Conservation (phyloP, 2,113 vertebrate genomes). For the Varanus salvator region DNA sequence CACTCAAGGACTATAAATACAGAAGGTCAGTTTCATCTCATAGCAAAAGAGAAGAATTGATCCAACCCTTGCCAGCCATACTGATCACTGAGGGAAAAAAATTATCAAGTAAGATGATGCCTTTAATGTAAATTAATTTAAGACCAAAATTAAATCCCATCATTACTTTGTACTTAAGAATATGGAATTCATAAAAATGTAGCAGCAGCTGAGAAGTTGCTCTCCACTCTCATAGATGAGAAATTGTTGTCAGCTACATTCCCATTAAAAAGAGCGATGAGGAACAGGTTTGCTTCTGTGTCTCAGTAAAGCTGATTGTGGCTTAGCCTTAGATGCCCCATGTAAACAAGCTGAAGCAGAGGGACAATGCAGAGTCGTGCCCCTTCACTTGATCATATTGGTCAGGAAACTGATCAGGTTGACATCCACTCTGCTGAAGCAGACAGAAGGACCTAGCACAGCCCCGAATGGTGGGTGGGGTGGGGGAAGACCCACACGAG, state of each 20-base stretch:
- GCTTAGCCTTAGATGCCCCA: neutral
- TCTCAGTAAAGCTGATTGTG: neutral
- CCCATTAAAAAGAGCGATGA: neutral
- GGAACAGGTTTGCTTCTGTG: neutral
- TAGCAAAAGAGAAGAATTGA: neutral
- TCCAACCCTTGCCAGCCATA: neutral
- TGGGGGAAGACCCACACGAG: too few relatives aligned
- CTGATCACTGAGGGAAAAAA: neutral
- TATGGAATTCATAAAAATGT: neutral
- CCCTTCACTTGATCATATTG: neutral
- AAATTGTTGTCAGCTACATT: neutral
- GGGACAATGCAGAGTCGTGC: neutral
- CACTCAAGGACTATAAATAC: neutral
- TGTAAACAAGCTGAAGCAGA: neutral
- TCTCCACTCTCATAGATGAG: neutral
- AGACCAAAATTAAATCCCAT: neutral
- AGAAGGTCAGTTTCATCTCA: neutral
- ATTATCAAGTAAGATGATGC: neutral
- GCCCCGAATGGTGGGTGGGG: too few relatives aligned
- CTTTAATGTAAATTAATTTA: neutral
- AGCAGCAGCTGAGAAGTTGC: neutral
- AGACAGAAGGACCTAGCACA: neutral
- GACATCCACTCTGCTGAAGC: neutral
- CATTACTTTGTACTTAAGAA: neutral
- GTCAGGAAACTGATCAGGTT: neutral